Evolutionary conservation across 2,113 vertebrate species (phyloP).

Genomic region (Alouatta palliata): DNA sequence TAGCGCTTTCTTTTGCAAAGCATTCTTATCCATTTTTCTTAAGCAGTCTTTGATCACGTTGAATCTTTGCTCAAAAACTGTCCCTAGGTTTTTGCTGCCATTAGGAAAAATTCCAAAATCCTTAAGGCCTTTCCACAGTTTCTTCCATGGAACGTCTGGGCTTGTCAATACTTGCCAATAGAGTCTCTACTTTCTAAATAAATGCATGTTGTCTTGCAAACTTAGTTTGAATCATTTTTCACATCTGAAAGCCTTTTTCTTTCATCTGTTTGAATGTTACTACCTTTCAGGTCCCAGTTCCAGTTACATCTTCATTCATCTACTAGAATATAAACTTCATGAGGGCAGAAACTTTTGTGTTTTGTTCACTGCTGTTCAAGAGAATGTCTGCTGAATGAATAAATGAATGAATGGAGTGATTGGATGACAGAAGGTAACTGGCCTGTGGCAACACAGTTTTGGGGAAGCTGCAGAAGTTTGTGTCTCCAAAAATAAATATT

Average conservation of each 20-base stretch:
- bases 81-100: neutral
- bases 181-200: neutral
- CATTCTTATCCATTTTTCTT: neutral
- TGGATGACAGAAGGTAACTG: neutral
- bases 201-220: neutral
- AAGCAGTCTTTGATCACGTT: neutral
- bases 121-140: neutral
- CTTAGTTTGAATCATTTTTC: neutral
- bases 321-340: neutral
- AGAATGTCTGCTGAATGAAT: neutral
- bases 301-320: neutral
- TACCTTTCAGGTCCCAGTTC: neutral
- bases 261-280: neutral
- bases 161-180: neutral
- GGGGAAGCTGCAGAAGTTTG: neutral
- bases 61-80: conserved; percentile 25
- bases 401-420: neutral
- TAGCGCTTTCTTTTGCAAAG: neutral
- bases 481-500: neutral
- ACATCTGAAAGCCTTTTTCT: neutral
- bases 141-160: neutral
- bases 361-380: neutral
- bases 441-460: neutral
- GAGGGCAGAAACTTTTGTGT: neutral
- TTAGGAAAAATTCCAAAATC: conserved; percentile 12